Evolutionary conservation across 2,888 invertebrate species (phyloP).

Genomic region (Eumerus sabulonum): DNA sequence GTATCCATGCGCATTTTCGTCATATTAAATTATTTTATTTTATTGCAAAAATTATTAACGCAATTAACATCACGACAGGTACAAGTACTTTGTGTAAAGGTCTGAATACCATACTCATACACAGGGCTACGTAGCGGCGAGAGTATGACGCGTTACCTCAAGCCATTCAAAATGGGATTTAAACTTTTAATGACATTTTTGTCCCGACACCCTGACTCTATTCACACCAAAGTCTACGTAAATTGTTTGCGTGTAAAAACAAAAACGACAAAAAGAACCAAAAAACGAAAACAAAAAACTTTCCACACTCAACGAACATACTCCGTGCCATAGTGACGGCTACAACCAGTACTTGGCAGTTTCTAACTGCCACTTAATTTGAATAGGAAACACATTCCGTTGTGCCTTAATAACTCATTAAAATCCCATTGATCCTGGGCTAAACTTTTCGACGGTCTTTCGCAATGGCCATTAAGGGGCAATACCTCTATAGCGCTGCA

Average conservation of each 20-base stretch:
- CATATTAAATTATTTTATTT: slow-evolving; percentile 38
- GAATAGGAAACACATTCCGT: slow-evolving; percentile 57
- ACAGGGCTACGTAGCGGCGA: too few relatives aligned
- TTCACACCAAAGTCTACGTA: slow-evolving; percentile 8
- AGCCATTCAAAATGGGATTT: slow-evolving; percentile 34
- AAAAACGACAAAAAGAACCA: slow-evolving; percentile 13
- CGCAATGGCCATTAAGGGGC: slow-evolving; percentile 35
- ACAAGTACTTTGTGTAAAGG: too few relatives aligned
- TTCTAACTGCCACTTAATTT: slow-evolving; percentile 38
- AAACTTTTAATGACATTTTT: slow-evolving; percentile 43
- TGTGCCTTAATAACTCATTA: slow-evolving; percentile 56
- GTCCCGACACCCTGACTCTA: slow-evolving; percentile 1
- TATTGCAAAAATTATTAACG: slow-evolving; percentile 40
- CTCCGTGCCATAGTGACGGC: background rate
- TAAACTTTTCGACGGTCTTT: slow-evolving; percentile 37
- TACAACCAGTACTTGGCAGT: background rate
- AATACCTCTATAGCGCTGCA: slow-evolving; percentile 6
- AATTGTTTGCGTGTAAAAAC: slow-evolving; percentile 24
- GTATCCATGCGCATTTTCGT: slow-evolving; percentile 13
- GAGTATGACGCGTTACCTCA: background rate
- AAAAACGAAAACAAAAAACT: slow-evolving; percentile 17
- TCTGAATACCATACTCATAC: too few relatives aligned
- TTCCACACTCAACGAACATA: slow-evolving; percentile 18
- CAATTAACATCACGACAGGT: slow-evolving; percentile 31
- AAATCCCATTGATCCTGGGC: slow-evolving; percentile 49